phyloP scores from a whole-genome alignment of 2,797 vertebrate species.

The Alectoris magna region DNA sequence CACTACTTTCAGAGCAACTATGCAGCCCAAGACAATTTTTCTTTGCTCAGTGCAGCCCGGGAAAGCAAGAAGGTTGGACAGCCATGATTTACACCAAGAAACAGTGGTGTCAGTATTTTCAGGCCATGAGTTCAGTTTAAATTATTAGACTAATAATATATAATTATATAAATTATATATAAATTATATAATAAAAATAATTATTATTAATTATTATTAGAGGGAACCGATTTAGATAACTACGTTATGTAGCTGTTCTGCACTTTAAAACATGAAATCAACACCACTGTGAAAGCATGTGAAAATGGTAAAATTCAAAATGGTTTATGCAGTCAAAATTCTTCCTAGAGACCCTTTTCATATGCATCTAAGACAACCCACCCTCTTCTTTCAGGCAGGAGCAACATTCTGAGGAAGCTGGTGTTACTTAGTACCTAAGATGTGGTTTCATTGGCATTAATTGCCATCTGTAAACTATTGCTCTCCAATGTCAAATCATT shows the following conservation, averaged over 20 bases:
- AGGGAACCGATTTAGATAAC: neutral
- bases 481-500: neutral
- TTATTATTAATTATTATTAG: neutral
- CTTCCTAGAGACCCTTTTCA: neutral
- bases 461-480: neutral
- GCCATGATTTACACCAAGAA: neutral
- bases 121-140: neutral
- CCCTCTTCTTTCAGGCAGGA: neutral
- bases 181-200: no score
- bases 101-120: neutral
- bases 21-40: no score
- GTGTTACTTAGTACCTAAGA: neutral
- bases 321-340: neutral
- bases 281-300: neutral
- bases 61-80: no score
- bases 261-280: constrained; percentile 12
- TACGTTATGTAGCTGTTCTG: neutral
- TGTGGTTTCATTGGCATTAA: neutral
- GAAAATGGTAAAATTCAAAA: neutral
- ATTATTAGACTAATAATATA: neutral
- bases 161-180: no score
- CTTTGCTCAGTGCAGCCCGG: no score
- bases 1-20: no score
- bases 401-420: neutral
- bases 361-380: neutral